Evolutionary conservation across 2,797 vertebrate species (phyloP).

Genomic region (Phrynocephalus forsythii): DNA sequence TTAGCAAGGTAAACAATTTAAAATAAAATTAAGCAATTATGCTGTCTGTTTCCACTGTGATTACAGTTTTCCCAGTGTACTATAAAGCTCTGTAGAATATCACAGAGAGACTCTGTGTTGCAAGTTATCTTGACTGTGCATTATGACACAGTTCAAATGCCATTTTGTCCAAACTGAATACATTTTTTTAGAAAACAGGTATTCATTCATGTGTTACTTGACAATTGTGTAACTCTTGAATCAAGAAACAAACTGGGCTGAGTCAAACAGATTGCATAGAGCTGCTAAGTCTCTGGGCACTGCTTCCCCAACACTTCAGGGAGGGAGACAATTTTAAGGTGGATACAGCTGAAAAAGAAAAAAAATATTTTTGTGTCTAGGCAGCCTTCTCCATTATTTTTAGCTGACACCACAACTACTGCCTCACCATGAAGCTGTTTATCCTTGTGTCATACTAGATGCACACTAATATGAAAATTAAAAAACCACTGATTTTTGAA

Average conservation of each 20-base stretch:
- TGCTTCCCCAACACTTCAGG: too few species aligned
- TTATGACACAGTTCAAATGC: conserved; percentile 49
- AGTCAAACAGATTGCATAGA: neutral
- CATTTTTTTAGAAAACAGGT: neutral
- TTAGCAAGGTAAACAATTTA: conserved; percentile 54
- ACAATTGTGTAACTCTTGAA: neutral
- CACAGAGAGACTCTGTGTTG: conserved; percentile 36
- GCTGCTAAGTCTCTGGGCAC: too few species aligned
- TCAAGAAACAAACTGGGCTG: neutral
- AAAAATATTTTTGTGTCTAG: too few species aligned
- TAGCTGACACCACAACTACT: too few species aligned
- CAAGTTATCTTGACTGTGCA: conserved; percentile 49
- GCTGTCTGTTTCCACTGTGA: conserved; percentile 47
- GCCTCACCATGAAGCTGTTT: too few species aligned
- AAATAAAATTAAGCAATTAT: conserved; percentile 51
- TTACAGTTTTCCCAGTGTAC: conserved; percentile 23
- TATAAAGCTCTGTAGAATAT: neutral
- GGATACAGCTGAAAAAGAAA: too few species aligned
- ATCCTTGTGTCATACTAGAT: too few species aligned
- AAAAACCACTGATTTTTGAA: too few species aligned
- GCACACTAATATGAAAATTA: too few species aligned
- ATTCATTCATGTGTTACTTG: neutral
- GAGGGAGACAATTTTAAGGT: too few species aligned
- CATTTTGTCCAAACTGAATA: neutral
- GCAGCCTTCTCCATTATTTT: too few species aligned